A percentile compares a stretch with the other conserved stretches of the same genome.
These are phyloP conservation scores for Hypotaenidia okinawae DNA, from an alignment of 2,797 vertebrate genomes.

Conservation along the genomic window DNA sequence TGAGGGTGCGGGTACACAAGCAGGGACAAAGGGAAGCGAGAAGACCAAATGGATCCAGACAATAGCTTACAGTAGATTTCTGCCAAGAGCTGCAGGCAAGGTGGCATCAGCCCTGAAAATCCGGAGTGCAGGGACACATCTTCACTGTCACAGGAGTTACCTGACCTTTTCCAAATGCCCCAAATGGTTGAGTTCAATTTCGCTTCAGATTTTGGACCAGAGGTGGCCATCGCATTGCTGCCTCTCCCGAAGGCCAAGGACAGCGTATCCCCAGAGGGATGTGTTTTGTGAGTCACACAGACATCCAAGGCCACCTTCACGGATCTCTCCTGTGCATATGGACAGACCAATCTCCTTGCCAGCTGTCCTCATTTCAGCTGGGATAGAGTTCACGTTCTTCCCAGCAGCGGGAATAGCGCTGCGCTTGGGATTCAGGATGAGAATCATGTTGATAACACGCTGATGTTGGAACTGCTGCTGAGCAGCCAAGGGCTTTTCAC, in stretches of 20 bases:
- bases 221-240: neutral
- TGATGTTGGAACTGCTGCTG: no score
- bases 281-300: neutral
- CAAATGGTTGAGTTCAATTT: neutral
- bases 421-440: no score
- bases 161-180: neutral
- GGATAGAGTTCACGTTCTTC: no score
- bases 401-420: no score
- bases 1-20: neutral
- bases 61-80: neutral
- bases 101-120: neutral
- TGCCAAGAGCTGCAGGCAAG: neutral
- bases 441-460: no score
- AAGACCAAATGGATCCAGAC: neutral
- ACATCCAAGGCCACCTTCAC: neutral
- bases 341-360: neutral
- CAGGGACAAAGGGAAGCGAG: neutral
- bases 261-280: neutral
- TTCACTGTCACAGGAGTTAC: neutral
- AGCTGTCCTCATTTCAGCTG: neutral
- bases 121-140: neutral
- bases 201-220: neutral
- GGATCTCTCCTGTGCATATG: neutral
- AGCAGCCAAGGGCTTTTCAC: no score
- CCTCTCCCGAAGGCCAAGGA: neutral